Evolutionary conservation across 2,888 invertebrate species (phyloP).

Genomic region (Drosophila mercatorum): DNA sequence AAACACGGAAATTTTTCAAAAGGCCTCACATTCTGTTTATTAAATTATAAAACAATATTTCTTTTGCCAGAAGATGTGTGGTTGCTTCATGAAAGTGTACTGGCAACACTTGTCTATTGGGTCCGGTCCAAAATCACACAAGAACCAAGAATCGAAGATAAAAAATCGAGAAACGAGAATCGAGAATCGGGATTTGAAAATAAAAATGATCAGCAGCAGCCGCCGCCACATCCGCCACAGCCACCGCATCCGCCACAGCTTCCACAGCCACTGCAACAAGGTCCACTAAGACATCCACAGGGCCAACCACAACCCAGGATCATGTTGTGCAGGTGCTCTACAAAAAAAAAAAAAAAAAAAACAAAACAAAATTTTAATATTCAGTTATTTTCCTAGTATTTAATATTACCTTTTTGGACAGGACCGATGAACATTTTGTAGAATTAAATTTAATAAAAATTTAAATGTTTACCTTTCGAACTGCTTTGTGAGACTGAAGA

Average conservation of each 20-base stretch:
- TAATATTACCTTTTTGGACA: conserved; percentile 11
- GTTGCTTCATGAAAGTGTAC: not conserved
- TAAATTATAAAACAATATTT: not conserved
- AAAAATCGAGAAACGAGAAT: no score
- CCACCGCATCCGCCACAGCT: conserved; percentile 21
- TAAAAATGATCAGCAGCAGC: no score
- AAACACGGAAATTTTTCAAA: not conserved
- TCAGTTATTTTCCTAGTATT: no score
- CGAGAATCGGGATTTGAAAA: no score
- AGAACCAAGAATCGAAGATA: no score
- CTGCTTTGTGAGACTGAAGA: conserved; percentile 2
- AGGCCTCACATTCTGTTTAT: conserved; percentile 2
- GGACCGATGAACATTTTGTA: conserved; percentile 37
- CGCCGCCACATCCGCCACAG: not conserved
- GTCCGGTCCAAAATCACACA: not conserved
- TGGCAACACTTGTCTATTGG: not conserved
- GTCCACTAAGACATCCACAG: conserved; percentile 57
- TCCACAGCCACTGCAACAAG: conserved; percentile 33
- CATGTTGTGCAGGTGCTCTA: conserved; percentile 14
- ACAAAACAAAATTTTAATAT: no score
- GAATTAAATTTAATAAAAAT: conserved; percentile 8
- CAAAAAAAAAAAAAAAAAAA: no score
- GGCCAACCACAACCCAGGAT: conserved; percentile 60
- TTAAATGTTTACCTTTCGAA: conserved; percentile 11
- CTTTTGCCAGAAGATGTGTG: conserved; percentile 1